A percentile compares a stretch with the other conserved stretches of the same genome.
Evolutionary conservation across 2,888 invertebrate species (phyloP).

Genomic region (Autographa gamma): DNA sequence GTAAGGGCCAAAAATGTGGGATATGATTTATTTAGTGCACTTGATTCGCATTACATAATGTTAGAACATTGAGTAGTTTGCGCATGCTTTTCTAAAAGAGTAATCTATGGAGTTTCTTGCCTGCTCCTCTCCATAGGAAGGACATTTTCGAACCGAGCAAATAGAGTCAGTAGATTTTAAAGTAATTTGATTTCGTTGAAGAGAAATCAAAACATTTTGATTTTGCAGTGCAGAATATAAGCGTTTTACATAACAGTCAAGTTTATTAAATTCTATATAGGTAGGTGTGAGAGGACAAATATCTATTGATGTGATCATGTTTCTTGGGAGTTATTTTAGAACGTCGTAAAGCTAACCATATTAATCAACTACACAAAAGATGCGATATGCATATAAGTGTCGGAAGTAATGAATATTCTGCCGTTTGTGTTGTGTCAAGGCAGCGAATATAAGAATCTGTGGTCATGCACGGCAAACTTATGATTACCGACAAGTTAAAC

Average conservation of each 20-base stretch:
- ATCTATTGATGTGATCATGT: background rate
- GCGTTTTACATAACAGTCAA: background rate
- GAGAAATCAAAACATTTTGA: too few relatives aligned
- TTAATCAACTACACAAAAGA: conserved; percentile 21
- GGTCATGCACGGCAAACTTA: background rate
- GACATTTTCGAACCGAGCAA: too few relatives aligned
- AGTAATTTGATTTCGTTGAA: too few relatives aligned
- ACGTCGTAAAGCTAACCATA: conserved; percentile 31
- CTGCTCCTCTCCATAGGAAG: too few relatives aligned
- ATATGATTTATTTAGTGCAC: too few relatives aligned
- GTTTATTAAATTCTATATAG: background rate
- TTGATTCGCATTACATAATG: background rate
- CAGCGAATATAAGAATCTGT: conserved; percentile 12
- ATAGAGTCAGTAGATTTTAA: too few relatives aligned
- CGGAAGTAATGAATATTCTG: conserved; percentile 48
- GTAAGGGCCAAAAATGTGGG: too few relatives aligned
- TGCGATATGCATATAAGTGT: conserved; percentile 24
- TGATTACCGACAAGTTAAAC: background rate
- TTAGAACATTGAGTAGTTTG: background rate
- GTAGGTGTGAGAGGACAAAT: background rate
- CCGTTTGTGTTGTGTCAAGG: conserved; percentile 42
- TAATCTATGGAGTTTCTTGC: too few relatives aligned
- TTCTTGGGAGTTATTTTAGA: background rate
- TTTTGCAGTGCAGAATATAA: background rate
- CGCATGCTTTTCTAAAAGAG: too few relatives aligned